phyloP scores from a whole-genome alignment of 2,113 vertebrate species.

The Cnemophilus loriae region DNA sequence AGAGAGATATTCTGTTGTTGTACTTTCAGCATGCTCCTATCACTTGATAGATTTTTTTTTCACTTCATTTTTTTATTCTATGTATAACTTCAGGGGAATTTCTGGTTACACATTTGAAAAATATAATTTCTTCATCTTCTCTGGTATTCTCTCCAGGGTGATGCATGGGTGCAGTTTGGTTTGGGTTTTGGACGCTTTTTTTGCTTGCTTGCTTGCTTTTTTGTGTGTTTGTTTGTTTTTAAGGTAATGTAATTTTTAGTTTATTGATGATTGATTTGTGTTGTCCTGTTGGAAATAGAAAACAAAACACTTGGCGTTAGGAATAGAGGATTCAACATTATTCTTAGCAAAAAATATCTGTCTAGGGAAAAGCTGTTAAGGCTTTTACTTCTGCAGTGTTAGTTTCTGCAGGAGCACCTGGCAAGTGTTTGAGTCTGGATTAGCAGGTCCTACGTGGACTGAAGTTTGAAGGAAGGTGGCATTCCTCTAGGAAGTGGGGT shows the following conservation, averaged over 20 bases:
- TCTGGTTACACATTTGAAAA: neutral
- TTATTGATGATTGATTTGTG: neutral
- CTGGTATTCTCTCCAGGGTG: neutral
- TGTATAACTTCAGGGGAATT: neutral
- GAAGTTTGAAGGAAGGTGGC: neutral
- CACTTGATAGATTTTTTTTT: neutral
- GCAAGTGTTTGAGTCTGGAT: neutral
- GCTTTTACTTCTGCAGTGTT: neutral
- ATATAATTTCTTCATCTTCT: neutral
- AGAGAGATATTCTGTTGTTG: neutral
- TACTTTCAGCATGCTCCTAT: neutral
- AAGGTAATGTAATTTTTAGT: neutral
- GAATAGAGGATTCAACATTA: neutral
- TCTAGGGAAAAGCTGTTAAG: neutral
- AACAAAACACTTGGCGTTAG: neutral
- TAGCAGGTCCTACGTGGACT: neutral
- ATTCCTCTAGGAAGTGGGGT: neutral
- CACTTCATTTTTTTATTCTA: neutral
- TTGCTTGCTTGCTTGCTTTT: neutral
- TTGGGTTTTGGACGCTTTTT: neutral
- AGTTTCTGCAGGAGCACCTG: neutral
- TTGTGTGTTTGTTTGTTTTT: neutral
- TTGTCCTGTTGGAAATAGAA: neutral
- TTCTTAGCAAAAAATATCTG: neutral
- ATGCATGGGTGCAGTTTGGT: neutral